A percentile compares a stretch with the other conserved stretches of the same genome.
These are phyloP conservation scores for Chelmon rostratus DNA, from an alignment of 2,797 vertebrate genomes.

Conservation along the genomic window DNA sequence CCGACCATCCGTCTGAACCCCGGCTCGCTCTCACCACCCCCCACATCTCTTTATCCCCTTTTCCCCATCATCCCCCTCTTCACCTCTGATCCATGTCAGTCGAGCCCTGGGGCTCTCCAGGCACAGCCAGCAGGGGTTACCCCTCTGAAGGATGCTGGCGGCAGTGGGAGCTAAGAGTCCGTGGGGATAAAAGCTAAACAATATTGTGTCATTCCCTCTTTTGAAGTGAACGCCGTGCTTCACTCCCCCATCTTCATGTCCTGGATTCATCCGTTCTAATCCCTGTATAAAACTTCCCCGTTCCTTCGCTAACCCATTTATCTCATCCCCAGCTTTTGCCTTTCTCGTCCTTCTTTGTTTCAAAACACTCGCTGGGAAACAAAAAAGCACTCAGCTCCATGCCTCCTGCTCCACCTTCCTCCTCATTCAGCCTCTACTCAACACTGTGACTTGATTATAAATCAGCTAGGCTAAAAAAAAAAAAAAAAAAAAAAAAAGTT, in stretches of 20 bases:
- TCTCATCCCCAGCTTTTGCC: conserved; percentile 30
- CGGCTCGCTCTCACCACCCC: conserved; percentile 4
- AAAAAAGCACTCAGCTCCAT: conserved; percentile 25
- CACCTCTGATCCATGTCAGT: conserved; percentile 61
- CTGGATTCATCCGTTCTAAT: conserved; percentile 63
- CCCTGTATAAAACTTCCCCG: conserved; percentile 46
- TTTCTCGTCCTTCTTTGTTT: conserved; percentile 32
- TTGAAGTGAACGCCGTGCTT: conserved; percentile 34
- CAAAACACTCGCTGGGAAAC: conserved; percentile 22
- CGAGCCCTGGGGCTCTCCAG: conserved; percentile 53
- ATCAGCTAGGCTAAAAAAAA: conserved; percentile 4
- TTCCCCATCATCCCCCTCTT: conserved; percentile 38
- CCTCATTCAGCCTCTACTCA: conserved; percentile 18
- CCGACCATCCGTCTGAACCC: conserved; percentile 43
- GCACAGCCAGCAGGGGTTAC: conserved; percentile 53
- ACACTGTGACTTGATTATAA: conserved; percentile 25
- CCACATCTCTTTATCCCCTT: conserved; percentile 46
- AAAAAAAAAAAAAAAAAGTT: conserved; percentile 12
- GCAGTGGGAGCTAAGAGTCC: conserved; percentile 29
- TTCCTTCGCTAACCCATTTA: conserved; percentile 49
- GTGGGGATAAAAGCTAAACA: conserved; percentile 48
- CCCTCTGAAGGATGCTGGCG: conserved; percentile 52
- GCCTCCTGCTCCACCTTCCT: conserved; percentile 22
- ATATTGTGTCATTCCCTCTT: conserved; percentile 34
- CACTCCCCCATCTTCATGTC: conserved; percentile 44